phyloP scores from a whole-genome alignment of 2,888 invertebrate species.

The Apantesis nais region DNA sequence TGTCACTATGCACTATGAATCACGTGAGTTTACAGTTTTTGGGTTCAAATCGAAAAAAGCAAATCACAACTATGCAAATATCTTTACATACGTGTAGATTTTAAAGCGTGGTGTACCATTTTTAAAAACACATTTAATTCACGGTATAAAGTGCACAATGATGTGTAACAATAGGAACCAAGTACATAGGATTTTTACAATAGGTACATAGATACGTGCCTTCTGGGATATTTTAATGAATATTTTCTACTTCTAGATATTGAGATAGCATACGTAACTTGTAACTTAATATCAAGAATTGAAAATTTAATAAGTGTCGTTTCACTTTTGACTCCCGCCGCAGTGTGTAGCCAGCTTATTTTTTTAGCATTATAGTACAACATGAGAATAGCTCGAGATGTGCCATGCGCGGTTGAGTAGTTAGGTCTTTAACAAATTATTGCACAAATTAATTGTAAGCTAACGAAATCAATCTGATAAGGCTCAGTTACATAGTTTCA shows the following conservation, averaged over 20 bases:
- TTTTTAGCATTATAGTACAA: conserved; percentile 58
- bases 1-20: background rate
- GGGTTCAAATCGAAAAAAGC: background rate
- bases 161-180: background rate
- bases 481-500: conserved; percentile 5
- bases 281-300: too few species aligned
- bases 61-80: too few species aligned
- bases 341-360: conserved; percentile 7
- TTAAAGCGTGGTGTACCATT: too few species aligned
- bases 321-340: background rate
- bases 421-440: conserved; percentile 65
- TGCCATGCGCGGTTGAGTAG: conserved; percentile 65
- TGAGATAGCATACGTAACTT: background rate
- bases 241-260: background rate
- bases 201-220: too few species aligned
- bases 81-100: too few species aligned
- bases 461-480: conserved; percentile 2
- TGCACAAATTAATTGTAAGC: conserved; percentile 67
- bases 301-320: too few species aligned
- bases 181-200: too few species aligned
- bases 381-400: conserved; percentile 55
- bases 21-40: background rate
- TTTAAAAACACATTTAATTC: too few species aligned
- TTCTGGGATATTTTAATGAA: too few species aligned
- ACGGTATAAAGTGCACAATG: background rate